phyloP scores from a whole-genome alignment of 1,140 invertebrate species.

The Trinorchestia longiramus region DNA sequence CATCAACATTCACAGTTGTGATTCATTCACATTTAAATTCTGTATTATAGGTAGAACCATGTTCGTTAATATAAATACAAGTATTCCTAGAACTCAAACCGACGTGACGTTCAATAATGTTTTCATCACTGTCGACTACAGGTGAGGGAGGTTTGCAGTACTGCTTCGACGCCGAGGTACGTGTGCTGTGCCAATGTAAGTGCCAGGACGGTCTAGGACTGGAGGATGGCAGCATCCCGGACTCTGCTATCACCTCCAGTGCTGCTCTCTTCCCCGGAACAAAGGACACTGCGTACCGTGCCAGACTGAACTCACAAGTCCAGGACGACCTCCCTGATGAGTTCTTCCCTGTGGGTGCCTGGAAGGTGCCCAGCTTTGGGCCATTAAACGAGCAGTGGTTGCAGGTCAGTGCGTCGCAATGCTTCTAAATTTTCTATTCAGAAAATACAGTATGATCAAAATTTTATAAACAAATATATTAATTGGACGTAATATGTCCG shows the following conservation, averaged over 20 bases:
- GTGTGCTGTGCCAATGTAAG: slow-evolving; percentile 71
- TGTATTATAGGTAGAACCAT: no score
- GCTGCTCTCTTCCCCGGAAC: slow-evolving; percentile 66
- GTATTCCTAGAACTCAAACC: no score
- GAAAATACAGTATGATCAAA: no score
- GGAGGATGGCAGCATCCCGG: slow-evolving; percentile 68
- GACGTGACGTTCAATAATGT: no score
- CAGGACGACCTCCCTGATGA: background rate
- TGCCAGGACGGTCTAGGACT: slow-evolving; percentile 70
- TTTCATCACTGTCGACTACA: background rate
- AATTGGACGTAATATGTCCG: no score
- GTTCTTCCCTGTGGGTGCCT: slow-evolving; percentile 66
- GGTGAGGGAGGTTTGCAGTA: slow-evolving; percentile 52
- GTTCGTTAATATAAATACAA: no score
- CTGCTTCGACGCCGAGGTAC: slow-evolving; percentile 72
- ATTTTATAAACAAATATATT: no score
- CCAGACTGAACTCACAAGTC: slow-evolving; percentile 68
- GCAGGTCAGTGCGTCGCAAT: slow-evolving; percentile 40
- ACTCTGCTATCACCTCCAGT: slow-evolving; percentile 69
- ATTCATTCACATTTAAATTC: no score
- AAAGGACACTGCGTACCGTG: slow-evolving; percentile 67
- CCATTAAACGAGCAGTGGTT: slow-evolving; percentile 62
- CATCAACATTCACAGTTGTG: no score
- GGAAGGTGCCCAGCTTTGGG: background rate
- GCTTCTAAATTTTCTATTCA: no score